phyloP scores from a whole-genome alignment of 2,797 vertebrate genomes.

The Lates japonicus region DNA sequence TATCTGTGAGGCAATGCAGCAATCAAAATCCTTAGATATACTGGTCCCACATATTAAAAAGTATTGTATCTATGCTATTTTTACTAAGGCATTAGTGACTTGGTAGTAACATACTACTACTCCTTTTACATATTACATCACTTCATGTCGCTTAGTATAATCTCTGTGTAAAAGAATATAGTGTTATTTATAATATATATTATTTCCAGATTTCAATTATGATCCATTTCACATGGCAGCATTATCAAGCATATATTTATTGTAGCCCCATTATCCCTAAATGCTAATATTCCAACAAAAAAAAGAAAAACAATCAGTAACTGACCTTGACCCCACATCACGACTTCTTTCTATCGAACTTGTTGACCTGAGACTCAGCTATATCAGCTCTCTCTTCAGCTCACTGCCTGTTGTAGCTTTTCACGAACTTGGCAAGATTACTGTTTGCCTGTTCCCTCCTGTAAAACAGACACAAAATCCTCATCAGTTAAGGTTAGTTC shows the following conservation, averaged over 20 bases:
- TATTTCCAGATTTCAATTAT: not conserved
- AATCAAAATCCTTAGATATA: not conserved
- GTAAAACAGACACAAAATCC: not conserved
- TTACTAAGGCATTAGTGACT: not conserved
- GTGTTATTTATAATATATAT: too few relatives aligned
- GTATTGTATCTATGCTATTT: not conserved
- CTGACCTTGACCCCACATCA: constrained; percentile 88
- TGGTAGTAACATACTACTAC: not conserved
- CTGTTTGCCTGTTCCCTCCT: constrained; percentile 92
- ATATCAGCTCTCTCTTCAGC: constrained; percentile 92
- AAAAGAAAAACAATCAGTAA: not conserved
- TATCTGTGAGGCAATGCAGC: not conserved
- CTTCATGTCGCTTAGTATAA: too few relatives aligned
- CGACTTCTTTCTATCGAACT: constrained; percentile 92
- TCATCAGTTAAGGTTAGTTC: not conserved
- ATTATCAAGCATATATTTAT: not conserved
- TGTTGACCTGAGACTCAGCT: constrained; percentile 93
- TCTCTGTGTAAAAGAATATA: too few relatives aligned
- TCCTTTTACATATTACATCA: too few relatives aligned
- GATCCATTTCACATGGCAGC: not conserved
- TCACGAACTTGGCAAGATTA: constrained; percentile 90
- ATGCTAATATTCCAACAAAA: not conserved
- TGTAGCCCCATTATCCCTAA: not conserved
- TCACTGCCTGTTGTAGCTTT: constrained; percentile 92
- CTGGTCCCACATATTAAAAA: not conserved